phyloP scores from a whole-genome alignment of 2,797 vertebrate genomes.

The Sitta carolinensis region DNA sequence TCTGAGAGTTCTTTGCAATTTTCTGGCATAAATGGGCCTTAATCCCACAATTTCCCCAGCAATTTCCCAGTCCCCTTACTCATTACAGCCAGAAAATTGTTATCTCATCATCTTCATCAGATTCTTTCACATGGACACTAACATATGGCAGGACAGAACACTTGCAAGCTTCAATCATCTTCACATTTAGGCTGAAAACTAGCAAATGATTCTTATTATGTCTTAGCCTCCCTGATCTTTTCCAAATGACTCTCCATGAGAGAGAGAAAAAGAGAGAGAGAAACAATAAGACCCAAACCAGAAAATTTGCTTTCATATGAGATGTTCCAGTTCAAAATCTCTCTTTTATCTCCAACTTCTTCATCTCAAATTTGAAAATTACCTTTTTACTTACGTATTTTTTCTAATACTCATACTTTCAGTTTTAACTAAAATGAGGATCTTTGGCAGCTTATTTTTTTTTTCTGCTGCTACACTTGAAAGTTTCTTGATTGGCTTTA shows the following conservation, averaged over 20 bases:
- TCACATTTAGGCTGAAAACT: conserved; percentile 41
- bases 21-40: conserved; percentile 41
- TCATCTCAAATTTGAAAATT: neutral
- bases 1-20: conserved; percentile 47
- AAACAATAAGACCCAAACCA: neutral
- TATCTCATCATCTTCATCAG: conserved; percentile 57
- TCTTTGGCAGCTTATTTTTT: neutral
- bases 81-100: conserved; percentile 55
- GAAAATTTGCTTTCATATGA: neutral
- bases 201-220: conserved; percentile 35
- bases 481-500: neutral
- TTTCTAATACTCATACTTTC: neutral
- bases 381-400: neutral
- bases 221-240: conserved; percentile 5
- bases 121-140: conserved; percentile 28
- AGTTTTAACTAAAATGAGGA: neutral
- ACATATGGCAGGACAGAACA: conserved; percentile 45
- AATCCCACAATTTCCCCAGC: conserved; percentile 56
- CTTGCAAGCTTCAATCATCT: conserved; percentile 46
- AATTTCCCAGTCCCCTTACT: conserved; percentile 46
- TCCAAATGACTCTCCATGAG: neutral
- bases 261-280: neutral
- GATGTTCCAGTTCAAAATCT: neutral
- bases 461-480: neutral
- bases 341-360: neutral